Conservation (phyloP, 2,888 invertebrate genomes). For the Malachius bipustulatus region DNA sequence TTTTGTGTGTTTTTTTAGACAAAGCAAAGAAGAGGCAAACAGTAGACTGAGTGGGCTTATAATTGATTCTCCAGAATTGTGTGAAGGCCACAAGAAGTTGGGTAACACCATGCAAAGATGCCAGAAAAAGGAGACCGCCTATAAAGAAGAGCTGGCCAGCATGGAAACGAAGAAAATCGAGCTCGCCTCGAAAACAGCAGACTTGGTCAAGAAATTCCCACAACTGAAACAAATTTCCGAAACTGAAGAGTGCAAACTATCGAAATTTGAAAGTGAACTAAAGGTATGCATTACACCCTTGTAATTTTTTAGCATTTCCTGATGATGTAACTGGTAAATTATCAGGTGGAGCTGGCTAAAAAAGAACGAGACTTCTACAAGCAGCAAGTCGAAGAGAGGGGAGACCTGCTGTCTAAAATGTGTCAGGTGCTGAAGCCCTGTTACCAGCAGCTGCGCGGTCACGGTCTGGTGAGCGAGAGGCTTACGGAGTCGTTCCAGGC, state of each 20-base stretch:
- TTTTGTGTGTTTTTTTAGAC: conserved; percentile 19
- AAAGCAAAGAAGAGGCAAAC: conserved; percentile 28
- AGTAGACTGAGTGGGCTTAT: conserved; percentile 27
- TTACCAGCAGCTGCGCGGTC: conserved; percentile 46
- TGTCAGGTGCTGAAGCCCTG: conserved; percentile 45
- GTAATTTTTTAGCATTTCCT: conserved; percentile 5
- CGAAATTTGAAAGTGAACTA: conserved; percentile 14
- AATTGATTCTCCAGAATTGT: conserved; percentile 23
- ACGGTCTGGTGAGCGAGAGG: conserved; percentile 45
- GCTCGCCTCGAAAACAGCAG: conserved; percentile 23
- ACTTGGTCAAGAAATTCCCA: conserved; percentile 22
- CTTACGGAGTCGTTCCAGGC: conserved; percentile 47
- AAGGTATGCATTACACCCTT: conserved; percentile 15
- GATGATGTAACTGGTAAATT: too few species aligned
- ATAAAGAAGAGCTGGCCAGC: conserved; percentile 19
- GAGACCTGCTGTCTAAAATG: conserved; percentile 27
- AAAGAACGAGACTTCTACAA: conserved; percentile 22
- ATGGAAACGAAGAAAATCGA: conserved; percentile 8
- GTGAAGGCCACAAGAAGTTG: conserved; percentile 24
- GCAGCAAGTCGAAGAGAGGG: conserved; percentile 25
- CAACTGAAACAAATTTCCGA: conserved; percentile 18
- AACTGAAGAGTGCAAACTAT: conserved; percentile 19
- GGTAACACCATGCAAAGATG: conserved; percentile 25
- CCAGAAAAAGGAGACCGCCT: conserved; percentile 22
- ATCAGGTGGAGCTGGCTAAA: conserved; percentile 22